A percentile compares a stretch with the other conserved stretches of the same genome.
These are phyloP conservation scores for Zaprionus kolodkinae DNA, from an alignment of 1,140 invertebrate species.

Conservation along the genomic window DNA sequence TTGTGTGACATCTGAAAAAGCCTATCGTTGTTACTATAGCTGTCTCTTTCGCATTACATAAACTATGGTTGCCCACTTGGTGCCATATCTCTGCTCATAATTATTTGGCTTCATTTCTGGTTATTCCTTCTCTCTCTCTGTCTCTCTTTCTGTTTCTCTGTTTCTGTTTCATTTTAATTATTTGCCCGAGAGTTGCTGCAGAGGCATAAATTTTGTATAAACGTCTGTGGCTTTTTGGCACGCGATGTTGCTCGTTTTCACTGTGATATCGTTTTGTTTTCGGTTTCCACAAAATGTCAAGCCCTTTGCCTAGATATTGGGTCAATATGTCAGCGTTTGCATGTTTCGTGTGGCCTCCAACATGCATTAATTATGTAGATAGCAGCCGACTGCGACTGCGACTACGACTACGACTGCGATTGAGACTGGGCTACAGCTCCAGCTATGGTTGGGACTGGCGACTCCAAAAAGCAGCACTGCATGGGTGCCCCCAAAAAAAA, in stretches of 20 bases:
- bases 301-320: conserved; percentile 81
- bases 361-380: conserved; percentile 82
- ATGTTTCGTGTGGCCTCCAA: conserved; percentile 78
- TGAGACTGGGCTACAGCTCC: conserved; percentile 26
- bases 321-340: conserved; percentile 80
- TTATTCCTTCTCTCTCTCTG: not conserved
- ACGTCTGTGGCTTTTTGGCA: conserved; percentile 79
- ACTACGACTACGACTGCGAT: conserved; percentile 15
- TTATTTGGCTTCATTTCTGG: conserved; percentile 60
- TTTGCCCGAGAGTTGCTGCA: conserved; percentile 64
- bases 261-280: conserved; percentile 44
- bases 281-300: conserved; percentile 75
- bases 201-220: conserved; percentile 76
- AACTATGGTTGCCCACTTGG: conserved; percentile 36
- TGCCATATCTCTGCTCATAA: conserved; percentile 59
- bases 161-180: conserved; percentile 71
- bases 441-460: conserved; percentile 26
- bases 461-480: conserved; percentile 31
- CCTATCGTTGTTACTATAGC: conserved; percentile 4
- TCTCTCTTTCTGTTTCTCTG: conserved; percentile 25
- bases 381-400: conserved; percentile 49
- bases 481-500: conserved; percentile 33
- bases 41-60: conserved; percentile 19
- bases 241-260: conserved; percentile 65
- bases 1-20: conserved; percentile 67